A percentile compares a stretch with the other conserved stretches of the same genome.
phyloP scores from a whole-genome alignment of 2,888 invertebrate species.

The Polymixis lichenea region DNA sequence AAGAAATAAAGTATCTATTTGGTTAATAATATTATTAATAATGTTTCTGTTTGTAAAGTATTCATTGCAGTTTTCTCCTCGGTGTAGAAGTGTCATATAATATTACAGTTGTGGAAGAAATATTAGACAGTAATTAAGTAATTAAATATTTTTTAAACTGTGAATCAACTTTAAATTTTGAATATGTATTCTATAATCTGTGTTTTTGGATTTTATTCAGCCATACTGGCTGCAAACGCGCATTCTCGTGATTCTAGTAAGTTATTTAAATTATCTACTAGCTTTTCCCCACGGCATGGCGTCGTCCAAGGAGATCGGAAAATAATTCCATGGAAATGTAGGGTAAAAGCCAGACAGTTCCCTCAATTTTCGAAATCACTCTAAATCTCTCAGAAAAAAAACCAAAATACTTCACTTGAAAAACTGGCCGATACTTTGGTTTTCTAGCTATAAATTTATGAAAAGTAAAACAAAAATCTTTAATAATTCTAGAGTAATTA shows the following conservation, averaged over 20 bases:
- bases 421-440: too few relatives aligned
- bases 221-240: neutral
- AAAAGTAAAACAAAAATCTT: too few relatives aligned
- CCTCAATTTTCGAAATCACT: too few relatives aligned
- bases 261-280: neutral
- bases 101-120: neutral
- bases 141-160: neutral
- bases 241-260: rapidly evolving
- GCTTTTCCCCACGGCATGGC: neutral
- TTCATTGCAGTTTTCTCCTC: neutral
- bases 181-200: neutral
- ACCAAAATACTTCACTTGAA: too few relatives aligned
- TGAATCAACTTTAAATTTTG: neutral
- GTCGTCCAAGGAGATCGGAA: too few relatives aligned
- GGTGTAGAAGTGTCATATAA: neutral
- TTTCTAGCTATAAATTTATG: too few relatives aligned
- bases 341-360: too few relatives aligned
- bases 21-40: neutral
- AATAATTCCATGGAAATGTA: too few relatives aligned
- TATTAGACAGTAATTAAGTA: neutral
- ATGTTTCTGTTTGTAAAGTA: neutral
- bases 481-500: too few relatives aligned
- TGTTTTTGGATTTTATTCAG: neutral
- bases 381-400: too few relatives aligned
- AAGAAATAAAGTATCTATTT: neutral